Conservation (phyloP, 2,797 vertebrate species). For the Eospalax fontanierii region DNA sequence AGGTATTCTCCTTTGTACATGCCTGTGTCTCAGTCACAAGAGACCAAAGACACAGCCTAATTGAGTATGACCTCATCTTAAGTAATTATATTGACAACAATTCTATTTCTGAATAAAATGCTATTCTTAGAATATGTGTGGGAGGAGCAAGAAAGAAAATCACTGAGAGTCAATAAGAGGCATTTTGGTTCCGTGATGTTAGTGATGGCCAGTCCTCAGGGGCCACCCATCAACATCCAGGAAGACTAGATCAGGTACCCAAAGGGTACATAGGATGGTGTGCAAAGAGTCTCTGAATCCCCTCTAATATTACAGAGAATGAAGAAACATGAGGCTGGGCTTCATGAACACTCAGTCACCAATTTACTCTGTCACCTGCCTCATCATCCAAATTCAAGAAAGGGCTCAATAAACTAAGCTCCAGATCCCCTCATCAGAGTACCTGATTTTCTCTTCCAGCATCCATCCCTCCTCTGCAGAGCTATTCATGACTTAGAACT, state of each 20-base stretch:
- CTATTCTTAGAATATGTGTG: background rate
- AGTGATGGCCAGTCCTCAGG: no score
- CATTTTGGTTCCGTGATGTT: no score
- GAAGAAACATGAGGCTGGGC: background rate
- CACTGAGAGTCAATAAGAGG: background rate
- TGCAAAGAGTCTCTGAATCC: background rate
- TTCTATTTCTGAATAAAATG: background rate
- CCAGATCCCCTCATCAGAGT: background rate
- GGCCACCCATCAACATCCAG: no score
- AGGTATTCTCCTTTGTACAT: fast-evolving
- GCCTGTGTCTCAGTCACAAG: background rate
- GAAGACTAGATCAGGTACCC: background rate
- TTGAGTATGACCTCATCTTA: background rate
- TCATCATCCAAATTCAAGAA: background rate
- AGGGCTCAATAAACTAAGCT: background rate
- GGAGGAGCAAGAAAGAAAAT: background rate
- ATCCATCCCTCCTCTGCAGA: background rate
- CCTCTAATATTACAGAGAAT: background rate
- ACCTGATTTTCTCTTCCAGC: background rate
- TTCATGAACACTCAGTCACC: background rate
- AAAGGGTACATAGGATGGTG: background rate
- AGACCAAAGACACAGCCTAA: background rate
- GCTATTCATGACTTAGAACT: background rate
- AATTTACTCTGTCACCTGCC: no score
- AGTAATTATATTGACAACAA: background rate